Percentiles rank a stretch among this genome's conserved stretches.
phyloP scores from a whole-genome alignment of 2,888 invertebrate genomes.

The Ectobius pallidus region DNA sequence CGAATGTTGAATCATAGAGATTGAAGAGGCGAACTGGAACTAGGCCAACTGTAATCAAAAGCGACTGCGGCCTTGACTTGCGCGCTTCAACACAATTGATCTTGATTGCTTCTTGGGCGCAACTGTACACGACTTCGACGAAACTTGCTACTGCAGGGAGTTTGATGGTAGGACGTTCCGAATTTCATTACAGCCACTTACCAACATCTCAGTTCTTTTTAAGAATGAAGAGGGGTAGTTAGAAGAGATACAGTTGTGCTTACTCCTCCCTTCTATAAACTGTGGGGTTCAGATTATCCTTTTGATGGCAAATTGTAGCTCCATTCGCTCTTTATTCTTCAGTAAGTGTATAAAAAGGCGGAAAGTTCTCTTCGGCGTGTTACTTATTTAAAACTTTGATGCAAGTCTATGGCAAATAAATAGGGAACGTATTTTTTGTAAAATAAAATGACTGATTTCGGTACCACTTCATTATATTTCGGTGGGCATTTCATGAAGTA shows the following conservation, averaged over 20 bases:
- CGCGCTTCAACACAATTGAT: conserved; percentile 16
- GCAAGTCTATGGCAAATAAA: no score
- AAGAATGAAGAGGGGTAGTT: neutral
- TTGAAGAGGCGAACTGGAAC: neutral
- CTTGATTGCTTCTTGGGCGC: conserved; percentile 21
- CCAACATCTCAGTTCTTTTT: conserved; percentile 7
- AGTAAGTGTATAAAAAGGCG: no score
- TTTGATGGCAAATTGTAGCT: neutral
- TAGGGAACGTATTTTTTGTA: no score
- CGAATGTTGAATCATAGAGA: neutral
- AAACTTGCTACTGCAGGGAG: neutral
- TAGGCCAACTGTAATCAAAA: conserved; percentile 20
- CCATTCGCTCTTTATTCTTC: no score
- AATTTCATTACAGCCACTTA: conserved; percentile 16
- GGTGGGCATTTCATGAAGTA: no score
- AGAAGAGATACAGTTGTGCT: neutral
- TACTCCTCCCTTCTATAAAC: neutral
- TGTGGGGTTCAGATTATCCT: neutral
- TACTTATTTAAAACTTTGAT: no score
- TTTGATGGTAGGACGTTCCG: neutral
- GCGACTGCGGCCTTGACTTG: neutral
- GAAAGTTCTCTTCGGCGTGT: no score
- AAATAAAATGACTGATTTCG: no score
- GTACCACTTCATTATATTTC: no score
- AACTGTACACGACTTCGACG: conserved; percentile 10